phyloP scores from a whole-genome alignment of 2,797 vertebrate species.

The Melanotaenia trifasciata region DNA sequence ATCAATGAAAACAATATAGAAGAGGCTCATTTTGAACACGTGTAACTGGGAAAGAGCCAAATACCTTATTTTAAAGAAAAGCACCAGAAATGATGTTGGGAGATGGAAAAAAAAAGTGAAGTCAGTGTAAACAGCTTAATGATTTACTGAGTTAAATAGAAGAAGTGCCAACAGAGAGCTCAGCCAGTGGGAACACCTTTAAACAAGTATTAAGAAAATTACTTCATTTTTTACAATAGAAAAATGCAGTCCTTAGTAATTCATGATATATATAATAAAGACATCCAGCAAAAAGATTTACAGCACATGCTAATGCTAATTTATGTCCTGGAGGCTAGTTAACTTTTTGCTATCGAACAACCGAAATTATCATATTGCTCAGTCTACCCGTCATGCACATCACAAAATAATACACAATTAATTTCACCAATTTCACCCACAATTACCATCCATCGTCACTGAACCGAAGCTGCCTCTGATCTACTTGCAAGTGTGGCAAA shows the following conservation, averaged over 20 bases:
- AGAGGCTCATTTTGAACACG: slow-evolving; percentile 65
- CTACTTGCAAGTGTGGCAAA: slow-evolving; percentile 35
- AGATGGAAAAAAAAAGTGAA: slow-evolving; percentile 21
- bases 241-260: not conserved
- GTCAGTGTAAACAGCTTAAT: slow-evolving; percentile 25
- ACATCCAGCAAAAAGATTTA: slow-evolving; percentile 26
- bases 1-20: slow-evolving; percentile 84
- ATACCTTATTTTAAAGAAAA: slow-evolving; percentile 47
- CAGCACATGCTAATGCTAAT: slow-evolving; percentile 5
- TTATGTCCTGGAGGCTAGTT: slow-evolving; percentile 9
- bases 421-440: not conserved
- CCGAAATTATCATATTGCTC: slow-evolving; percentile 19
- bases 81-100: slow-evolving; percentile 46
- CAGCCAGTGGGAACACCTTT: not conserved
- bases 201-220: not conserved
- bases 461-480: slow-evolving; percentile 51
- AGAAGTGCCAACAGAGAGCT: slow-evolving; percentile 11
- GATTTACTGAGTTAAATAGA: slow-evolving; percentile 21
- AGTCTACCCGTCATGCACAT: not conserved
- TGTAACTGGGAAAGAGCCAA: slow-evolving; percentile 51
- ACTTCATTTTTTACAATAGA: not conserved
- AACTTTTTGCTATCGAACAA: slow-evolving; percentile 16
- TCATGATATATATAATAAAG: slow-evolving; percentile 24
- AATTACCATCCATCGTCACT: not conserved
- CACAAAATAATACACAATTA: not conserved